Evolutionary conservation across 2,888 invertebrate genomes (phyloP).

Genomic region (Erynnis tages): DNA sequence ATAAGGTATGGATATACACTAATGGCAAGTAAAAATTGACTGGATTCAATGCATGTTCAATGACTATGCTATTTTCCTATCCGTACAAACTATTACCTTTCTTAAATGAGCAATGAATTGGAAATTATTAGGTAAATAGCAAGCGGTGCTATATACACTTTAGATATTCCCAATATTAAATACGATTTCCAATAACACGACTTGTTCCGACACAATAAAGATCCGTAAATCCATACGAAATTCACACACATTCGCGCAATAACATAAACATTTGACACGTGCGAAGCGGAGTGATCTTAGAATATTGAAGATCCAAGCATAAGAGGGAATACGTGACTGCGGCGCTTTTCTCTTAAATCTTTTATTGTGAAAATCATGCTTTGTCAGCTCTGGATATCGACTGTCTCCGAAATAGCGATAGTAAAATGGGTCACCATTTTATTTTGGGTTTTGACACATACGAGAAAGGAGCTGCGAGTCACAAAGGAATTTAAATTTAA

Average conservation of each 20-base stretch:
- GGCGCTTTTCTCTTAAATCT: constrained; percentile 30
- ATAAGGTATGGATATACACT: no score
- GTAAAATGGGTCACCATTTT: constrained; percentile 13
- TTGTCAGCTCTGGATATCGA: constrained; percentile 33
- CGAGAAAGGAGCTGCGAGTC: background rate
- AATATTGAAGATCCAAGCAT: constrained; percentile 44
- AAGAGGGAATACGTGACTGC: constrained; percentile 33
- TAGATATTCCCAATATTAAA: no score
- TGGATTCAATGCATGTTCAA: no score
- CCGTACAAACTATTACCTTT: no score
- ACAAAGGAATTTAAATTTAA: no score
- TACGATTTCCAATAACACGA: background rate
- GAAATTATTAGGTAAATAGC: no score
- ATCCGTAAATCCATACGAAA: constrained; percentile 5
- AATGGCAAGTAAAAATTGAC: no score
- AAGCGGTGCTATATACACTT: no score
- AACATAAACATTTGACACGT: constrained; percentile 42
- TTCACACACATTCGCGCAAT: constrained; percentile 21
- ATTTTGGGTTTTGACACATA: constrained; percentile 3
- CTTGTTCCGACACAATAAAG: background rate
- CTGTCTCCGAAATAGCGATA: constrained; percentile 21
- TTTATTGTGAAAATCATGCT: constrained; percentile 31
- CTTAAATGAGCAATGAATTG: no score
- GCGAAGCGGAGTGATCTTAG: constrained; percentile 48
- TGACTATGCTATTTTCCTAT: no score